A percentile compares a stretch with the other conserved stretches of the same genome.
Conservation (phyloP, 2,888 invertebrate species). For the Parnassius smintheus region DNA sequence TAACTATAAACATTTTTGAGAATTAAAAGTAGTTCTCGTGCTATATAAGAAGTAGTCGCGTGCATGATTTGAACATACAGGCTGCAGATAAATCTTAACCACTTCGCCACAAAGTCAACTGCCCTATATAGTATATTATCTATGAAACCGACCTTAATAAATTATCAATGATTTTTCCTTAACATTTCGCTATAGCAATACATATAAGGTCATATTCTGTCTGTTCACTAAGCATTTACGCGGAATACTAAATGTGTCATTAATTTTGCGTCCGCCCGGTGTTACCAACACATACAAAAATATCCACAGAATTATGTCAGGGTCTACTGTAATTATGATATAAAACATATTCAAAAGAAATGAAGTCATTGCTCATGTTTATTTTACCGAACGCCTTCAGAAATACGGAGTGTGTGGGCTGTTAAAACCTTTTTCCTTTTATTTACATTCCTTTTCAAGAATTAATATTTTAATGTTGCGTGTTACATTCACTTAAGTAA, state of each 20-base stretch:
- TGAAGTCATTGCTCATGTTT: slow-evolving; percentile 9
- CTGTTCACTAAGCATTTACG: slow-evolving; percentile 29
- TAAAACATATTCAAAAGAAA: slow-evolving; percentile 11
- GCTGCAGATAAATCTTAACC: too few relatives aligned
- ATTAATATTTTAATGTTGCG: too few relatives aligned
- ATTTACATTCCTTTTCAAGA: too few relatives aligned
- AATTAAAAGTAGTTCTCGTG: too few relatives aligned
- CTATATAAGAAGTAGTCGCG: too few relatives aligned
- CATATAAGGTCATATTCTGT: slow-evolving; percentile 38
- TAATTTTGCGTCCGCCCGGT: slow-evolving; percentile 22
- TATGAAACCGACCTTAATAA: not conserved
- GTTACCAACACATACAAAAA: slow-evolving; percentile 22
- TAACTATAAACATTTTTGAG: too few relatives aligned
- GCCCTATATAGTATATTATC: too few relatives aligned
- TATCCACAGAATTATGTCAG: slow-evolving; percentile 35
- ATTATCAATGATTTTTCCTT: slow-evolving; percentile 29
- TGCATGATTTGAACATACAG: too few relatives aligned
- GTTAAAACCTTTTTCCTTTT: too few relatives aligned
- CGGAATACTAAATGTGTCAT: slow-evolving; percentile 44
- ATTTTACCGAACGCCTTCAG: not conserved
- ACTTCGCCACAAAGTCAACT: too few relatives aligned
- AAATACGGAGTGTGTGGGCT: too few relatives aligned
- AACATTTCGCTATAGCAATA: slow-evolving; percentile 25
- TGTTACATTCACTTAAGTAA: too few relatives aligned
- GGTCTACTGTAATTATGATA: slow-evolving; percentile 27